These are phyloP conservation scores for Trichosurus vulpecula DNA, from an alignment of 2,797 vertebrate species.

Conservation along the genomic window DNA sequence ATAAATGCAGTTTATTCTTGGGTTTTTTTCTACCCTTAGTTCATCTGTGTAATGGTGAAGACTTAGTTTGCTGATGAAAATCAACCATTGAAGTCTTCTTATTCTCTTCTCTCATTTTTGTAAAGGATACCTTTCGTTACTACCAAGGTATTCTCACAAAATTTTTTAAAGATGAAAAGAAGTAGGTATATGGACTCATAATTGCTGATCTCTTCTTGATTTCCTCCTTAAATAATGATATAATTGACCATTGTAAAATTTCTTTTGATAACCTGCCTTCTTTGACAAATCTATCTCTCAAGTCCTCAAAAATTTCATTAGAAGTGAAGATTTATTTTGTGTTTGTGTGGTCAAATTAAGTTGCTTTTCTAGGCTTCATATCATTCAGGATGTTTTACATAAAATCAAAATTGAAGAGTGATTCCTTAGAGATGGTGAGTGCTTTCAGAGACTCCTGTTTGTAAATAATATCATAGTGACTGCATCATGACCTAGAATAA, in stretches of 20 bases:
- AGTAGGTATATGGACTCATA: neutral
- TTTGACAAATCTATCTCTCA: neutral
- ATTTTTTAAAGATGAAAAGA: neutral
- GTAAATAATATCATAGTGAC: neutral
- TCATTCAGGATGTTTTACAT: neutral
- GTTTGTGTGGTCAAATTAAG: neutral
- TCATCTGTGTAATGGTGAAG: neutral
- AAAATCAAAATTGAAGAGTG: neutral
- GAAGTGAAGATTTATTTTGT: neutral
- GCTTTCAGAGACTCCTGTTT: neutral
- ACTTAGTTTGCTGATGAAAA: neutral
- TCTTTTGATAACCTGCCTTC: neutral
- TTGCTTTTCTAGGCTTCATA: neutral
- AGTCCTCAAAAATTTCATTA: neutral
- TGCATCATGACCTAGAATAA: neutral
- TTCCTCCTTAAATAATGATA: neutral
- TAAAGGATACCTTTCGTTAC: neutral
- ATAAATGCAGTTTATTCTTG: neutral
- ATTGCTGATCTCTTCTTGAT: neutral
- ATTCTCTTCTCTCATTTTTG: neutral
- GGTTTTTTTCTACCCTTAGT: neutral
- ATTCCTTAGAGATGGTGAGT: neutral
- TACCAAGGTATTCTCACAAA: neutral
- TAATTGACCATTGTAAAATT: neutral
- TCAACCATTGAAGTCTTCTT: neutral